phyloP scores from a whole-genome alignment of 2,113 vertebrate species.

The Tricholaema leucomelas region DNA sequence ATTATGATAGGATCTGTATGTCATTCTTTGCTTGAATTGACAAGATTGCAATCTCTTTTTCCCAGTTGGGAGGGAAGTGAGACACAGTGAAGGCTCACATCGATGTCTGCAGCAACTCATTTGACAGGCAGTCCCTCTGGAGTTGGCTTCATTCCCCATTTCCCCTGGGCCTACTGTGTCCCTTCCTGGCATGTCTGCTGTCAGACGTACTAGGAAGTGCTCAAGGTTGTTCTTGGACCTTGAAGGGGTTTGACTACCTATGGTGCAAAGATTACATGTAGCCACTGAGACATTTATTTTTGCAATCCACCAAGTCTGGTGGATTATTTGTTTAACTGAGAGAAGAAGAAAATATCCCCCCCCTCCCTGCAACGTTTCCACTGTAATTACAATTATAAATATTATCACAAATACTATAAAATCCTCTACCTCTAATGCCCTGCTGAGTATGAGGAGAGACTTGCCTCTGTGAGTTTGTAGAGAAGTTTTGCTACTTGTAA shows the following conservation, averaged over 20 bases:
- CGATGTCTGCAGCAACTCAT: not conserved
- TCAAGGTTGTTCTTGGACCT: not conserved
- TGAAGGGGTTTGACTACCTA: not conserved
- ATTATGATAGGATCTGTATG: not conserved
- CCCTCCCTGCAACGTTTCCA: not conserved
- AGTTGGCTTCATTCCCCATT: not conserved
- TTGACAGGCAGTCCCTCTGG: not conserved
- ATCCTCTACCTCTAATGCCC: not conserved
- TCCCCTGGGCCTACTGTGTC: not conserved
- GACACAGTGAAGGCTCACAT: not conserved
- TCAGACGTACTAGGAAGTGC: not conserved
- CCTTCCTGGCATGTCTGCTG: not conserved
- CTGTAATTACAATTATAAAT: not conserved
- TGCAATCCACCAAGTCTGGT: not conserved
- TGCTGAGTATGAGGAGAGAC: slow-evolving; percentile 11
- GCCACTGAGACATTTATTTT: not conserved
- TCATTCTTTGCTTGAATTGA: not conserved
- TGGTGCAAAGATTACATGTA: not conserved
- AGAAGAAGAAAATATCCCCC: not conserved
- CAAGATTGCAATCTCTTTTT: not conserved
- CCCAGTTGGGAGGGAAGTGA: not conserved
- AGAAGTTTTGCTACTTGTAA: not conserved
- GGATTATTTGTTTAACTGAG: not conserved
- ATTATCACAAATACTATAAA: not conserved
- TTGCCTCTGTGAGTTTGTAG: not conserved